Conservation (phyloP, 2,888 invertebrate genomes). For the Trilocha varians region DNA sequence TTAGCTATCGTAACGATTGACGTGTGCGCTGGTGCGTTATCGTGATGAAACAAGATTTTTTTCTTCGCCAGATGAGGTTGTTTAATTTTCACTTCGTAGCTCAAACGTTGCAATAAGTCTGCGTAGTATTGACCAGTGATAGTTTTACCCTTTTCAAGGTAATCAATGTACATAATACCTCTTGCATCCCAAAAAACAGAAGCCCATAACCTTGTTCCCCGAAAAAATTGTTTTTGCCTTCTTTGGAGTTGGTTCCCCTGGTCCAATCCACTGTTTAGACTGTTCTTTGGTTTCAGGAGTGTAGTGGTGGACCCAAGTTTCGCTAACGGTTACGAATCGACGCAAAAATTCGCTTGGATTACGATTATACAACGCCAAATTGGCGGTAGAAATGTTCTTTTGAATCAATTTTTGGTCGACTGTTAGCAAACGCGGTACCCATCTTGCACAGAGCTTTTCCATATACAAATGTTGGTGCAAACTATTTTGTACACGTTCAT, state of each 20-base stretch:
- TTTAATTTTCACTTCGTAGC: neutral
- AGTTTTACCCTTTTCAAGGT: neutral
- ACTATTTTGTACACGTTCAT: no score
- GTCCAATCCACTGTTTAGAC: constrained; percentile 8
- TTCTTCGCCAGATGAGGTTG: neutral
- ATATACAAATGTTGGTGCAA: no score
- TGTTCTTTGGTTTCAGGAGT: constrained; percentile 24
- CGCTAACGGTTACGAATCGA: constrained; percentile 28
- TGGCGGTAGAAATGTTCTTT: constrained; percentile 24
- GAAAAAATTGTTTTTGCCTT: neutral
- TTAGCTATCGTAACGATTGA: no score
- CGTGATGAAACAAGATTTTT: neutral
- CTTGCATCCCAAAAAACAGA: neutral
- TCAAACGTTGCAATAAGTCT: neutral
- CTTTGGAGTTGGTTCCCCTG: no score
- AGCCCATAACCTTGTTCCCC: neutral
- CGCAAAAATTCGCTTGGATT: constrained; percentile 27
- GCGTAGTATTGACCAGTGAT: neutral
- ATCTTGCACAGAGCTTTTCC: constrained; percentile 29
- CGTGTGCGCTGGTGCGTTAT: neutral
- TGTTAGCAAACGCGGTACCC: constrained; percentile 31
- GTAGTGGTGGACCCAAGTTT: constrained; percentile 26
- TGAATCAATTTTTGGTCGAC: constrained; percentile 16
- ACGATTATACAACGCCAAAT: constrained; percentile 27
- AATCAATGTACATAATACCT: neutral